Conservation (phyloP, 2,888 invertebrate species). For the Cetonia aurata region DNA sequence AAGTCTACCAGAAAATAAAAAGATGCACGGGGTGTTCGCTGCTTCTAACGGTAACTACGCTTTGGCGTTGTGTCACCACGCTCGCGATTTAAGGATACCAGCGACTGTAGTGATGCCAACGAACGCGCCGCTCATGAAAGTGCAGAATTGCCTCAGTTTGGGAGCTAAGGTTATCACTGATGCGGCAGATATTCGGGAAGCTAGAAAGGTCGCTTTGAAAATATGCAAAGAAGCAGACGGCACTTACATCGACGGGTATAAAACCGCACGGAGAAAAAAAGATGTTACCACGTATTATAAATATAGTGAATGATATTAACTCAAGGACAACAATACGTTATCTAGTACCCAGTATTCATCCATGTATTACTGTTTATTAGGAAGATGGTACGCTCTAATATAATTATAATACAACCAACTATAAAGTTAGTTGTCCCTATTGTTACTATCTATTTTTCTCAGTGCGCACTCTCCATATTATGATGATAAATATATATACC, state of each 20-base stretch:
- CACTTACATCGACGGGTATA: constrained; percentile 93
- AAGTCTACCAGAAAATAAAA: constrained; percentile 79
- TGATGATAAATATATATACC: too few species aligned
- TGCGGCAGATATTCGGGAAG: constrained; percentile 87
- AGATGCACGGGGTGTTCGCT: constrained; percentile 84
- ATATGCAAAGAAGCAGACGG: constrained; percentile 78
- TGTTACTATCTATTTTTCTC: too few species aligned
- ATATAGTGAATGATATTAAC: too few species aligned
- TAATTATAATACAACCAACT: too few species aligned
- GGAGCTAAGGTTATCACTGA: constrained; percentile 87
- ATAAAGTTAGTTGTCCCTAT: too few species aligned
- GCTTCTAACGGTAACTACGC: constrained; percentile 97
- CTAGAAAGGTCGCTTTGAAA: constrained; percentile 82
- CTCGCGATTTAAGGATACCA: constrained; percentile 71
- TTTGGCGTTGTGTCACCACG: constrained; percentile 81
- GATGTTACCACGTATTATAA: too few species aligned
- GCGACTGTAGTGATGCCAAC: constrained; percentile 94
- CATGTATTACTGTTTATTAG: too few species aligned
- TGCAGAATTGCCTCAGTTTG: constrained; percentile 86
- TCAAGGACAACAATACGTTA: too few species aligned
- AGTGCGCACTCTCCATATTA: too few species aligned
- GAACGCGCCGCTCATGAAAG: constrained; percentile 95
- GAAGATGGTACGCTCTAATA: too few species aligned
- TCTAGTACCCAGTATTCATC: too few species aligned
- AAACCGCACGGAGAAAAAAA: constrained; percentile 62